Conservation (phyloP, 2,888 invertebrate species). For the Plutella xylostella region DNA sequence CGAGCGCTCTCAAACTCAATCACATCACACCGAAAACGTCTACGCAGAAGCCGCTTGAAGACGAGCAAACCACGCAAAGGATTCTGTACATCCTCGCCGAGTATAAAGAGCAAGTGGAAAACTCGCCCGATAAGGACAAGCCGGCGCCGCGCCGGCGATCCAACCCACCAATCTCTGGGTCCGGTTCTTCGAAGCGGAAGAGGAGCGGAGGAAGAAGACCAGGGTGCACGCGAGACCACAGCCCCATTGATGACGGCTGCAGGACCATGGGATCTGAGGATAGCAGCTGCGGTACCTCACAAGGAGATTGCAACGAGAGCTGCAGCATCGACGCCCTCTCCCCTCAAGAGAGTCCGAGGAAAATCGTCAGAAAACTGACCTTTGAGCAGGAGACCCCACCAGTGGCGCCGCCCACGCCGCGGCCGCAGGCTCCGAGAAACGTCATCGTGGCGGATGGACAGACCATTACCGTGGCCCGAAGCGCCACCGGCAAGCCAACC, state of each 20-base stretch:
- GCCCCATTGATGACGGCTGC: constrained; percentile 75
- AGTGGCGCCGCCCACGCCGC: constrained; percentile 32
- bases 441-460: constrained; percentile 74
- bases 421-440: constrained; percentile 53
- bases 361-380: constrained; percentile 51
- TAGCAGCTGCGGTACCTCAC: constrained; percentile 78
- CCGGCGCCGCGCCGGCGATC: constrained; percentile 82
- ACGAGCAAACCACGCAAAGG: constrained; percentile 83
- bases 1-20: constrained; percentile 72
- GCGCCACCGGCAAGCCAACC: constrained; percentile 72
- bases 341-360: constrained; percentile 67
- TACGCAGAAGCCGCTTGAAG: constrained; percentile 80
- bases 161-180: constrained; percentile 79
- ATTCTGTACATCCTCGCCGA: constrained; percentile 84
- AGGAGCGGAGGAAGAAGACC: constrained; percentile 73
- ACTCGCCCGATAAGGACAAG: constrained; percentile 85
- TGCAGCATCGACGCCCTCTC: constrained; percentile 62
- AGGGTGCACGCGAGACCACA: constrained; percentile 63
- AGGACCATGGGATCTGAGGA: constrained; percentile 82
- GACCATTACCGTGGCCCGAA: constrained; percentile 71
- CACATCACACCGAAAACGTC: constrained; percentile 70
- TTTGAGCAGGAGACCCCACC: constrained; percentile 26
- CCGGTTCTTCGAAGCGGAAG: constrained; percentile 76
- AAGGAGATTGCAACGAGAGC: constrained; percentile 58
- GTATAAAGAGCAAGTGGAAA: constrained; percentile 83